These are phyloP conservation scores for Alviniconcha strummeri DNA, from an alignment of 2,888 invertebrate genomes.

Conservation along the genomic window DNA sequence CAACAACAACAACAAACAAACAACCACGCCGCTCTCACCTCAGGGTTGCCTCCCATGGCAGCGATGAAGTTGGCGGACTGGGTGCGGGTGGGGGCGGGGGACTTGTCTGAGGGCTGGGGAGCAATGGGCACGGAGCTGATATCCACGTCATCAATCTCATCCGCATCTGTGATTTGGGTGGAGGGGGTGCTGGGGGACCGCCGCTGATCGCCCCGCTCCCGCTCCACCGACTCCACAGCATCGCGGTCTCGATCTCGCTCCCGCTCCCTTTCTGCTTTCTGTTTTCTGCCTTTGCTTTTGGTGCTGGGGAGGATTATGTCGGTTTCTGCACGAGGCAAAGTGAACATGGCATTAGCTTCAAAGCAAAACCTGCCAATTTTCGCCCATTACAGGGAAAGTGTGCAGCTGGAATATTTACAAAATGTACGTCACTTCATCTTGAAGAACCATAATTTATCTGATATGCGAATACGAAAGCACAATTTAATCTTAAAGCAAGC, in stretches of 20 bases:
- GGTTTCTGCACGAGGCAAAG: conserved; percentile 18
- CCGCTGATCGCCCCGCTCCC: conserved; percentile 3
- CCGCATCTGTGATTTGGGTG: conserved; percentile 43
- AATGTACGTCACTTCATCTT: too few species aligned
- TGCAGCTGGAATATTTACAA: too few species aligned
- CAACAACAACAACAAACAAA: too few species aligned
- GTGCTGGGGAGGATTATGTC: conserved; percentile 25
- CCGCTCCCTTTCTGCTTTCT: background rate
- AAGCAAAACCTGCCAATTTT: too few species aligned
- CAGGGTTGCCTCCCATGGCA: background rate
- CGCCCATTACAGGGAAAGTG: too few species aligned
- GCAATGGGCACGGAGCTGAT: conserved; percentile 59
- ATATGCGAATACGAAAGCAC: too few species aligned
- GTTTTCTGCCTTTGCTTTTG: background rate
- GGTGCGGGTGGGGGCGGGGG: conserved; percentile 29
- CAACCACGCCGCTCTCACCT: too few species aligned
- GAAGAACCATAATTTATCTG: too few species aligned
- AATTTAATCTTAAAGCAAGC: too few species aligned
- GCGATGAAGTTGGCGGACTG: conserved; percentile 12
- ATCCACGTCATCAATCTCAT: conserved; percentile 57
- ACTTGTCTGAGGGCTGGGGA: conserved; percentile 42
- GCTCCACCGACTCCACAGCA: background rate
- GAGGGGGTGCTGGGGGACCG: conserved; percentile 32
- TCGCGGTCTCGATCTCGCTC: background rate
- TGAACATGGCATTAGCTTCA: too few species aligned